Conservation (phyloP, 2,888 invertebrate genomes). For the Eudemis profundana region DNA sequence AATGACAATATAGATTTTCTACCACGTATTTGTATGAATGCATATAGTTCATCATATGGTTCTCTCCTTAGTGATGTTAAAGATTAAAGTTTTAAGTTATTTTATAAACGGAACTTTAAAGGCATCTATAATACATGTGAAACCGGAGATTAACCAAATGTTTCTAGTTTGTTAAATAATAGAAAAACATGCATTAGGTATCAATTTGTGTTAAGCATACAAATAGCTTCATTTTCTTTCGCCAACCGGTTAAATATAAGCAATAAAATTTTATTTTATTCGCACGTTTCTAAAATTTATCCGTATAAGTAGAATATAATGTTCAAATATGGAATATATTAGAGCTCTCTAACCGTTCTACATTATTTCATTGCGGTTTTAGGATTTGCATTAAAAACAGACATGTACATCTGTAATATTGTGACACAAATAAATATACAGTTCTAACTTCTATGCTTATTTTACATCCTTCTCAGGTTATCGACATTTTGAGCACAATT, state of each 20-base stretch:
- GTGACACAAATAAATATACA: not conserved
- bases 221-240: conserved; percentile 35
- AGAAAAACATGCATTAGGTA: conserved; percentile 10
- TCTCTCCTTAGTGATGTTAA: conserved; percentile 47
- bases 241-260: conserved; percentile 29
- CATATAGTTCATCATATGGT: too few relatives aligned
- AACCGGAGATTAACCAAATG: not conserved
- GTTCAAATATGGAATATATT: conserved; percentile 13
- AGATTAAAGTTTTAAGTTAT: conserved; percentile 6
- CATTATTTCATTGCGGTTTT: conserved; percentile 22
- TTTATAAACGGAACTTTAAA: not conserved
- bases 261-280: conserved; percentile 19
- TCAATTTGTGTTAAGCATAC: conserved; percentile 30
- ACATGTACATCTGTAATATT: conserved; percentile 2
- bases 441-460: not conserved
- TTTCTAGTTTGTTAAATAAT: not conserved
- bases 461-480: too few relatives aligned
- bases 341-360: conserved; percentile 6
- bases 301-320: conserved; percentile 4
- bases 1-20: too few relatives aligned
- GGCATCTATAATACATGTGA: not conserved
- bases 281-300: conserved; percentile 22
- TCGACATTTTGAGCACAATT: too few relatives aligned
- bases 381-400: conserved; percentile 24
- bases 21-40: too few relatives aligned